These are phyloP conservation scores for Burhinus oedicnemus DNA, from an alignment of 2,113 vertebrate genomes.

Conservation along the genomic window DNA sequence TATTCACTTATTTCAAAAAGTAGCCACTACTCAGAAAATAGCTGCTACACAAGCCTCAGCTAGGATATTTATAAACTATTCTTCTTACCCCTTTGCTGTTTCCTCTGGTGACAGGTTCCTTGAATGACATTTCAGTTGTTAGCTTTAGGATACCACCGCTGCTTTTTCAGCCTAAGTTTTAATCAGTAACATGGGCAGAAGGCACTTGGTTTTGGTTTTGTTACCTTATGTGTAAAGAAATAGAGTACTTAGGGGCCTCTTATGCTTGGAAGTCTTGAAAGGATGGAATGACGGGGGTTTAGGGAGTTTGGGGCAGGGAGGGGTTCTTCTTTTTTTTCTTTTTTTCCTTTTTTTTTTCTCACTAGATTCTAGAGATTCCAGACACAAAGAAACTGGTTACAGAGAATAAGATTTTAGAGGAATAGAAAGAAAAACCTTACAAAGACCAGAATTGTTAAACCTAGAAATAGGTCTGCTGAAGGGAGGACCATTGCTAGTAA, in stretches of 20 bases:
- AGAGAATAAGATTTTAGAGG: neutral
- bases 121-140: neutral
- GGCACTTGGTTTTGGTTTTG: neutral
- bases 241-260: neutral
- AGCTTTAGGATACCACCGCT: neutral
- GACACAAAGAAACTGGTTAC: neutral
- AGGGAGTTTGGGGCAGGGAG: rapidly evolving
- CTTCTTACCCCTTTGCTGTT: rapidly evolving
- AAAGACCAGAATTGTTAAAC: neutral
- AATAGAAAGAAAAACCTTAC: neutral
- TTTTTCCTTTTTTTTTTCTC: neutral
- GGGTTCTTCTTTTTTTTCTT: no score
- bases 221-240: neutral
- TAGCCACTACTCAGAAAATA: neutral
- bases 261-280: neutral
- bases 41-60: neutral
- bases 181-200: neutral
- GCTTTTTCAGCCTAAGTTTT: neutral
- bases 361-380: neutral
- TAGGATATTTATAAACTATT: neutral
- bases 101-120: neutral
- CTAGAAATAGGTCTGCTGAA: neutral
- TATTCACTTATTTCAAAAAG: neutral
- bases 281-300: neutral
- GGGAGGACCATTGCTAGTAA: neutral